These are phyloP conservation scores for Struthidea cinerea DNA, from an alignment of 2,113 vertebrate species.

Conservation along the genomic window DNA sequence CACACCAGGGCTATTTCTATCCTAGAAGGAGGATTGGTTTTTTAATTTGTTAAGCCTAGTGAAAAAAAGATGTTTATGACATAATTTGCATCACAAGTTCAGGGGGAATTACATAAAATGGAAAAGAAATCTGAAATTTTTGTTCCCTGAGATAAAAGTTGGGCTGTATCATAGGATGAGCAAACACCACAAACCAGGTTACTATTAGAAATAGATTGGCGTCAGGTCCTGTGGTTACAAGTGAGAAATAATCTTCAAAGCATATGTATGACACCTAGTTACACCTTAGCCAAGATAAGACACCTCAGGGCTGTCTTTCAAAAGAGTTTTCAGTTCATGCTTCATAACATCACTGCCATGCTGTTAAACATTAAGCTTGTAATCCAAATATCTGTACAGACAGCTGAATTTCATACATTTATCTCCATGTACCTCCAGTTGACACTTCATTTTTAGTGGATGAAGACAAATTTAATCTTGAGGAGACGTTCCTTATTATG, in stretches of 20 bases:
- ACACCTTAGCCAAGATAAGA: background rate
- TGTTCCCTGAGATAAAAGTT: background rate
- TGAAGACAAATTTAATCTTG: background rate
- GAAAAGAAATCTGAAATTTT: background rate
- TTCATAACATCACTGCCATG: background rate
- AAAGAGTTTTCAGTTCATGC: background rate
- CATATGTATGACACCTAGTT: background rate
- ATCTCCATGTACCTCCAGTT: background rate
- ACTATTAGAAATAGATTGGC: background rate
- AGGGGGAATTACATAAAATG: background rate
- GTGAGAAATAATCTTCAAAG: background rate
- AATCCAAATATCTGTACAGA: background rate
- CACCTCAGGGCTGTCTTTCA: background rate
- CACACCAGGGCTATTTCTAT: background rate
- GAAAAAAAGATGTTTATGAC: background rate
- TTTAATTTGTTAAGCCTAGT: background rate
- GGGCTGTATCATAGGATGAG: background rate
- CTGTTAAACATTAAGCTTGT: background rate
- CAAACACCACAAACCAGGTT: background rate
- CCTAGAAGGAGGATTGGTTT: background rate
- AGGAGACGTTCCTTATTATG: background rate
- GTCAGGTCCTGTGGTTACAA: background rate
- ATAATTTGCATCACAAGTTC: background rate
- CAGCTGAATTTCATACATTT: background rate
- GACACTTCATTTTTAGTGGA: background rate